These are phyloP conservation scores for Hydrozoanthus tunicans DNA, from an alignment of 64 coral and sea anemone genomes.

Conservation along the genomic window DNA sequence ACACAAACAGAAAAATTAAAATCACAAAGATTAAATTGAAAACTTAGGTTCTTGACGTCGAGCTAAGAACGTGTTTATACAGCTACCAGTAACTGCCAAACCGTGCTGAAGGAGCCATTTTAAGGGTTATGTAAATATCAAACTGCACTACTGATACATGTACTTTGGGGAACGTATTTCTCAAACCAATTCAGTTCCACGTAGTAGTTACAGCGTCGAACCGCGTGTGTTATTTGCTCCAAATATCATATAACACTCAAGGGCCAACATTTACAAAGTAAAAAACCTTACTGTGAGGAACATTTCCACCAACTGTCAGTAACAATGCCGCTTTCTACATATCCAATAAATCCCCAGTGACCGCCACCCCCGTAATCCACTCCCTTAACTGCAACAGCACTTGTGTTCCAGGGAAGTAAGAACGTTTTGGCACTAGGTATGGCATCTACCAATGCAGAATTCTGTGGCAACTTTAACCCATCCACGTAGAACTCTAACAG, in stretches of 20 bases:
- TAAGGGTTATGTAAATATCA: too few species aligned
- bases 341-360: neutral
- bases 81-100: too few species aligned
- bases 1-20: too few species aligned
- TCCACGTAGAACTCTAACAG: neutral
- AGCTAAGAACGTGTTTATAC: too few species aligned
- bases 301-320: constrained; percentile 33
- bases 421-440: neutral
- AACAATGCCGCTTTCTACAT: neutral
- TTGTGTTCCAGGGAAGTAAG: neutral
- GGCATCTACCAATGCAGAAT: neutral
- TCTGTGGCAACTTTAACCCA: neutral
- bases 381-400: constrained; percentile 9
- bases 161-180: too few species aligned
- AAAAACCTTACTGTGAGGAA: neutral
- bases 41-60: too few species aligned
- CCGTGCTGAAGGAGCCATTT: too few species aligned
- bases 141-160: too few species aligned
- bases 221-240: neutral
- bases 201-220: neutral
- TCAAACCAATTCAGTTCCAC: too few species aligned
- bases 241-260: neutral
- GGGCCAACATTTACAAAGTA: neutral
- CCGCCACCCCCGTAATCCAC: neutral
- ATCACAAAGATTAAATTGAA: too few species aligned